phyloP scores from a whole-genome alignment of 2,888 invertebrate species.

The Polia nebulosa region DNA sequence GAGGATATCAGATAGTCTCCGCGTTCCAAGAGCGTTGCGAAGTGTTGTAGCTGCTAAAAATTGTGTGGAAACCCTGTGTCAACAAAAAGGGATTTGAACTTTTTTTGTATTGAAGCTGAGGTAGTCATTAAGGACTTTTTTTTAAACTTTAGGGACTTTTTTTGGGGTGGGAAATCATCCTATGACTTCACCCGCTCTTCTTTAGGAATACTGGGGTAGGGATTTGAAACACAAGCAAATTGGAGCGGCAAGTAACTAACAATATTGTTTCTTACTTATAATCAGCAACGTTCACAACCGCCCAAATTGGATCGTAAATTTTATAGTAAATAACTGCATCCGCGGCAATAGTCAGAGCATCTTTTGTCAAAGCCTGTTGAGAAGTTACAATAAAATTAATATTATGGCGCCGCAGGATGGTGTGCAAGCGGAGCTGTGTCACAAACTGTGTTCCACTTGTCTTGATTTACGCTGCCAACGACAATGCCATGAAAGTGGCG shows the following conservation, averaged over 20 bases:
- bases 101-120: not conserved
- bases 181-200: too few species aligned
- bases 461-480: too few species aligned
- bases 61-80: slow-evolving; percentile 93
- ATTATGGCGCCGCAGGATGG: not conserved
- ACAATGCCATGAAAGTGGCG: too few species aligned
- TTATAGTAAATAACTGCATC: slow-evolving; percentile 96
- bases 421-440: not conserved
- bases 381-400: not conserved
- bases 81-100: slow-evolving; percentile 3
- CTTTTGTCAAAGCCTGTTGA: slow-evolving; percentile 89
- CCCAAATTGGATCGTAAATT: slow-evolving; percentile 93
- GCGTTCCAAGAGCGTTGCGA: slow-evolving; percentile 96
- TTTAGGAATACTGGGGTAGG: too few species aligned
- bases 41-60: slow-evolving; percentile 95
- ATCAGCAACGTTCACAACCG: slow-evolving; percentile 88
- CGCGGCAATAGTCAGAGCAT: slow-evolving; percentile 97
- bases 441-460: not conserved
- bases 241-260: not conserved
- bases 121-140: not conserved
- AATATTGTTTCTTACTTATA: slow-evolving; percentile 69
- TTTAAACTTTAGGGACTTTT: too few species aligned
- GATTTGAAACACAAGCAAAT: not conserved
- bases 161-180: too few species aligned
- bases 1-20: slow-evolving; percentile 96